Conservation (phyloP, 1,140 invertebrate species). For the Drosophila leontia region DNA sequence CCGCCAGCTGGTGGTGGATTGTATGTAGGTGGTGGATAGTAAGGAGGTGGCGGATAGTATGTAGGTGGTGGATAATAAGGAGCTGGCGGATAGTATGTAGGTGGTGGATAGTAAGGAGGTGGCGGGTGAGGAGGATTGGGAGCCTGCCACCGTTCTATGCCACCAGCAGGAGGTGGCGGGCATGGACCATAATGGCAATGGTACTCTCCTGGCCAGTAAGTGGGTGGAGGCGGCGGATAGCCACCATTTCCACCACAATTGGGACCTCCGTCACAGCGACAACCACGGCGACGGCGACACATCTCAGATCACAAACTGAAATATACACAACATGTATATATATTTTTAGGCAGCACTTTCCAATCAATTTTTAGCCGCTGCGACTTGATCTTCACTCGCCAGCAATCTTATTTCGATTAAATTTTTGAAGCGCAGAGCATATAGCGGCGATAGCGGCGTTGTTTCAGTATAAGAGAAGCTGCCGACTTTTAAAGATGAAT, state of each 20-base stretch:
- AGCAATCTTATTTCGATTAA: conserved; percentile 7
- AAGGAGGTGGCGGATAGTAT: neutral
- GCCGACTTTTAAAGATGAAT: neutral
- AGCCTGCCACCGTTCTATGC: no score
- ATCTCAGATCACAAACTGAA: conserved; percentile 9
- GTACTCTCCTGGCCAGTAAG: neutral
- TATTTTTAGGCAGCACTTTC: conserved; percentile 1
- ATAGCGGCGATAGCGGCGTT: conserved; percentile 7
- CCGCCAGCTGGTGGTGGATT: conserved; percentile 1
- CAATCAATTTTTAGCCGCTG: neutral
- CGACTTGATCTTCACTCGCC: neutral
- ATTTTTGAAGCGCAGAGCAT: conserved; percentile 1
- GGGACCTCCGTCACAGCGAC: neutral
- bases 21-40: neutral
- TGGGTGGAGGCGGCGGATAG: neutral
- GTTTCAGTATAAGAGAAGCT: conserved; percentile 7
- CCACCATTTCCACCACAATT: neutral
- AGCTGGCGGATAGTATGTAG: neutral
- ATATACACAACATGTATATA: conserved; percentile 1
- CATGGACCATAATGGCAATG: no score
- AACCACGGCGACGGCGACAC: neutral
- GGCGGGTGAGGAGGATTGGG: neutral
- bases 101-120: neutral
- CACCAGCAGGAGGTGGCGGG: no score
- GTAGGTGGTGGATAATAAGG: neutral